phyloP scores from a whole-genome alignment of 2,888 invertebrate species.

The Neocrepidodera transversa region DNA sequence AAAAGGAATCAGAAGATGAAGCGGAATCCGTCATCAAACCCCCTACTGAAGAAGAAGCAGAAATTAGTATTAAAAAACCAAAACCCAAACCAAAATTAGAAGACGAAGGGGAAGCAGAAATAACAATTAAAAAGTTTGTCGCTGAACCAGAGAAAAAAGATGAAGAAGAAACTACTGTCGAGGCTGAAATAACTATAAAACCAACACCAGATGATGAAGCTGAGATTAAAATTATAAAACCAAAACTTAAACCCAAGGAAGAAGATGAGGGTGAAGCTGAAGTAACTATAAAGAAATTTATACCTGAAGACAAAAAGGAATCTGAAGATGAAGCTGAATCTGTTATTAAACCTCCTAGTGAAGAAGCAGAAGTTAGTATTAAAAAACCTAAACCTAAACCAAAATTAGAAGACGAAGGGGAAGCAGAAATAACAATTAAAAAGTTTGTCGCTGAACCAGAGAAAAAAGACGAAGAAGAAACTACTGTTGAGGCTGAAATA shows the following conservation, averaged over 20 bases:
- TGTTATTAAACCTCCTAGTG: conserved; percentile 51
- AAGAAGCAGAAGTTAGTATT: conserved; percentile 56
- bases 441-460: conserved; percentile 36
- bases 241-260: conserved; percentile 44
- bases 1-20: conserved; percentile 45
- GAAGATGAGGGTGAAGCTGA: conserved; percentile 51
- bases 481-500: conserved; percentile 41
- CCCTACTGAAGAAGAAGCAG: conserved; percentile 45
- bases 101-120: conserved; percentile 49
- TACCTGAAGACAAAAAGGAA: conserved; percentile 55
- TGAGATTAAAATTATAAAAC: conserved; percentile 43
- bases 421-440: conserved; percentile 36
- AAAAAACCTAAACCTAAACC: conserved; percentile 53
- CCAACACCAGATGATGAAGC: conserved; percentile 59
- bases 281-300: conserved; percentile 46
- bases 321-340: conserved; percentile 45
- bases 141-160: conserved; percentile 55
- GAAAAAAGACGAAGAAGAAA: conserved; percentile 11
- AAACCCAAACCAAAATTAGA: conserved; percentile 45
- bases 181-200: conserved; percentile 57
- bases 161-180: conserved; percentile 62
- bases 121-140: conserved; percentile 43
- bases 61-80: conserved; percentile 20
- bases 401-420: conserved; percentile 66
- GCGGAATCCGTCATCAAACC: conserved; percentile 45